Evolutionary conservation across 2,113 vertebrate genomes (phyloP).

Genomic region (Dromiciops gliroides): DNA sequence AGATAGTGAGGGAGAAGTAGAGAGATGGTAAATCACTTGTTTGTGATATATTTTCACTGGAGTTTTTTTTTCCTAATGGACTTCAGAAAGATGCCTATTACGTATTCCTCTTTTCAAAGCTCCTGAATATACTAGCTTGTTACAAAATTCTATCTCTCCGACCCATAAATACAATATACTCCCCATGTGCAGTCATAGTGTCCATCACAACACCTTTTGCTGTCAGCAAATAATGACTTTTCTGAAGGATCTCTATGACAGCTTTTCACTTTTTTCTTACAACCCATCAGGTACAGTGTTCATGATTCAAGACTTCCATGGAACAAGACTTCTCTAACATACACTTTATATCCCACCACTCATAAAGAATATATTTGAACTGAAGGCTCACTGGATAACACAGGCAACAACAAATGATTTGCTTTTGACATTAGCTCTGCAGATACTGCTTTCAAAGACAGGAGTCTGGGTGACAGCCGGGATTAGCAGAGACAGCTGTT

Average conservation of each 20-base stretch:
- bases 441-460: background rate
- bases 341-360: constrained; percentile 34
- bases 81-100: constrained; percentile 50
- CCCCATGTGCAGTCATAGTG: background rate
- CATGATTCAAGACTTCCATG: constrained; percentile 30
- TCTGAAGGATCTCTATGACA: constrained; percentile 25
- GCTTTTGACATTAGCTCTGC: constrained; percentile 34
- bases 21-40: background rate
- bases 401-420: constrained; percentile 45
- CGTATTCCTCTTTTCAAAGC: constrained; percentile 53
- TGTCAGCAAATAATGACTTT: constrained; percentile 27
- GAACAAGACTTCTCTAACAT: constrained; percentile 41
- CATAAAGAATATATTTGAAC: constrained; percentile 28
- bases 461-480: constrained; percentile 1
- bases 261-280: constrained; percentile 1
- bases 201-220: background rate
- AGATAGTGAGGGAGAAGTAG: background rate
- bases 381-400: constrained; percentile 50
- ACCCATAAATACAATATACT: background rate
- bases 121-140: constrained; percentile 29
- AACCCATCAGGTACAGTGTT: constrained; percentile 42
- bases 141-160: constrained; percentile 33
- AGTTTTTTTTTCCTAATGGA: background rate
- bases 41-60: constrained; percentile 28
- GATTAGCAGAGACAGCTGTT: constrained; percentile 20